Evolutionary conservation across 2,888 invertebrate genomes (phyloP), one percentile per base, ranked within the genome.

Genomic region (Drosophila fulvimacula): DNA sequence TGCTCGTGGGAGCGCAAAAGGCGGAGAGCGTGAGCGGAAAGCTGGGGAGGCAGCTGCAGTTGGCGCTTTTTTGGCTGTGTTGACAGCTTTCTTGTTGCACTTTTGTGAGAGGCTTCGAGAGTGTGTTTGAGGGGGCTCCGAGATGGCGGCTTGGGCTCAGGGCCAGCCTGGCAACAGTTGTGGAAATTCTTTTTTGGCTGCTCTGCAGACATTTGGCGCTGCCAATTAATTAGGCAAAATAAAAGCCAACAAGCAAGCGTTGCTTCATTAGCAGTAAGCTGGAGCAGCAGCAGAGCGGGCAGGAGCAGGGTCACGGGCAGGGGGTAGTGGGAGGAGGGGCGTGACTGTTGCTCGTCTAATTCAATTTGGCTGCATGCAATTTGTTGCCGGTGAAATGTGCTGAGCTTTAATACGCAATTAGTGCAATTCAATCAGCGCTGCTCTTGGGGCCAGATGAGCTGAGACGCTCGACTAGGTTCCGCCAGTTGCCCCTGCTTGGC

Each of bases 161-260:
- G 41, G 51, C 39, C 5, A 42, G 38, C 39, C 55, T 53, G 46
- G 42, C 59, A 68, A 76, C 61, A 69, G 69, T 76, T 74, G 59
- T 74, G 65, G 72, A 57, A 21, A 21, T 71, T 71, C 76, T 76
- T 63, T 72, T 65, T 69, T 67, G 56, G 48, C 17, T 48, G 30
- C 48, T 48, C 66, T 58, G 46, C 72, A 71, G 82, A 82, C 76
- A 68, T 81, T 85, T 69, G 82, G 73, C 82, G 68, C 81, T 82
- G 87, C 83, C 90, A 90, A 89, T 90, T 90, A 90, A 90, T 90
- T 90, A 90, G 90, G 86, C 91, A 81, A 86, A 89, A 90, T 87
- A 88, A 90, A 86, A 77, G 82, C 81, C 78, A 82, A 78, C 82
- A 87, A 76, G 63, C 58, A 81, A 55, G 63, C 63, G 59, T 72